phyloP scores from a whole-genome alignment of 2,113 vertebrate genomes.

The Poecilia latipinna region DNA sequence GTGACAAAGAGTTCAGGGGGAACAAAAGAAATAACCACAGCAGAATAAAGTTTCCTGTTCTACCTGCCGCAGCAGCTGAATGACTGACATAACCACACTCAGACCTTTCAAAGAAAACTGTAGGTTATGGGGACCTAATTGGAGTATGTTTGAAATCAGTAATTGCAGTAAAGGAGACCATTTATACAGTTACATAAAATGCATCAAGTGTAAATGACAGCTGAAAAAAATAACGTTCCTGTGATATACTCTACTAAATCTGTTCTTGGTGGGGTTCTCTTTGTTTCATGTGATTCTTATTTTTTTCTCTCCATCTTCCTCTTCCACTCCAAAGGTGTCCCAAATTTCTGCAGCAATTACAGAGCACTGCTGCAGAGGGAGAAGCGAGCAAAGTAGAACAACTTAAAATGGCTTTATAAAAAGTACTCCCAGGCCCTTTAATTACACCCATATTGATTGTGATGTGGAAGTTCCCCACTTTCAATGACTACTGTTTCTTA shows the following conservation, averaged over 20 bases:
- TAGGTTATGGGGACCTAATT: no score
- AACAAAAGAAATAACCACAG: no score
- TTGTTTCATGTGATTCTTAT: conserved; percentile 8
- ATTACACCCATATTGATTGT: conserved; percentile 79
- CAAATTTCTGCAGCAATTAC: conserved; percentile 76
- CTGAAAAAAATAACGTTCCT: not conserved
- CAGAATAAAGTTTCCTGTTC: no score
- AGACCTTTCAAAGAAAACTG: no score
- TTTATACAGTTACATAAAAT: not conserved
- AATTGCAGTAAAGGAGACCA: no score
- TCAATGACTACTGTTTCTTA: conserved; percentile 54
- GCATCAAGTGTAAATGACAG: not conserved
- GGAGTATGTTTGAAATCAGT: no score
- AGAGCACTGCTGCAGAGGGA: conserved; percentile 40
- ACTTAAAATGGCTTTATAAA: conserved; percentile 78
- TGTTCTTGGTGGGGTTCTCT: conserved; percentile 10
- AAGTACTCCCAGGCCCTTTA: conserved; percentile 71
- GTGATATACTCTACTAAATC: not conserved
- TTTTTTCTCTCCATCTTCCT: conserved; percentile 7
- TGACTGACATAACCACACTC: no score
- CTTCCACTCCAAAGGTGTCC: conserved; percentile 68
- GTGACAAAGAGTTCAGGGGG: no score
- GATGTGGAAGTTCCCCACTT: conserved; percentile 51
- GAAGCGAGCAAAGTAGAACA: conserved; percentile 64
- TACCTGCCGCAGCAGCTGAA: no score